Evolutionary conservation across 64 coral and sea anemone genomes (phyloP), one percentile per base, ranked within the genome.

Genomic region (Dendronephthya gigantea): DNA sequence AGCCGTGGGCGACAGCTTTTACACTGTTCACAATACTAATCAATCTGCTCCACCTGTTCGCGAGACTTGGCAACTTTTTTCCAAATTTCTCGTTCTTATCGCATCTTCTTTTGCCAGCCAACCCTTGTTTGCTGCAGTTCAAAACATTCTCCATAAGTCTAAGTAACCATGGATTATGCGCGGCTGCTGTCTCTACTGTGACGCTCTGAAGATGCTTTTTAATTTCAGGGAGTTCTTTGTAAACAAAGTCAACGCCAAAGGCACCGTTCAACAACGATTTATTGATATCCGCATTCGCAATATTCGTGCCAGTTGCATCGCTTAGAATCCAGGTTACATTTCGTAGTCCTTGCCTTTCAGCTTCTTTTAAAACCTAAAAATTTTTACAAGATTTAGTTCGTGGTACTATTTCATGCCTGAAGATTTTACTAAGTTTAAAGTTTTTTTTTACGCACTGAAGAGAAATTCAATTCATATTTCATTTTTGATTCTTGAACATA

Each of bases 321-420:
- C 95, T 98, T 35, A 92, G 58, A 35, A 98, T 89, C 92, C 92
- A 98, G 0, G 92, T 98, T 1, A 92, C 68, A 89, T 98, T 87
- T 7, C 86, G 89, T n/a, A 98, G 52, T 28, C 93, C 84, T 30
- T 90, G 85, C 83, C 68, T 84, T 49, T 88, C 30, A 0, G 95
- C 95, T 56, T 91, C 65, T 45, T 79, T 84, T 35, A 98, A 45
- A 0, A 98, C 11, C 41, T 45, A 6, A 11, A 45, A 45, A 45
- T 45, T n/a, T n/a, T n/a, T n/a, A n/a, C n/a, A n/a, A n/a, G n/a
- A n/a, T n/a, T n/a, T n/a, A n/a, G n/a, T n/a, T n/a, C n/a, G n/a
- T n/a, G n/a, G n/a, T n/a, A n/a, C n/a, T n/a, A n/a, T n/a, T n/a
- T n/a, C n/a, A n/a, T n/a, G n/a, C n/a, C n/a, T n/a, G n/a, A n/a